Evolutionary conservation across 2,888 invertebrate genomes (phyloP), one percentile per base, ranked within the genome.

Genomic region (Thelaira solivaga): DNA sequence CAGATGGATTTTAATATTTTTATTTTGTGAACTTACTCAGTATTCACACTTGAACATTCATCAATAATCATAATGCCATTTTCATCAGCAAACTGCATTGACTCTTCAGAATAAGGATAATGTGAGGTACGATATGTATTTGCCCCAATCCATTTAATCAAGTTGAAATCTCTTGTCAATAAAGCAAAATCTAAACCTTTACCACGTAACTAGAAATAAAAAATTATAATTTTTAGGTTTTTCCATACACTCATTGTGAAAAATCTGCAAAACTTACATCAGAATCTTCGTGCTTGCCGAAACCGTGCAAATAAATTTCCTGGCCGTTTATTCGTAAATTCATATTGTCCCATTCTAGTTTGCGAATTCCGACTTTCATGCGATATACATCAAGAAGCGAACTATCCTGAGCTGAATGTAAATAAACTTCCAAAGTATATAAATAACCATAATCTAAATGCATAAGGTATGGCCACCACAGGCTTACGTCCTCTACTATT

Each of bases 381-480:
- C 93, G 91, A 89, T 98, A 98, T 0, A 94, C 91, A 87, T 98
- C 98, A 0, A 92, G 67, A 0, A 92, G 51, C 1, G 82, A 80
- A 10, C 80, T 79, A 39, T 83, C 80, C 0, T 81, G 78, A 6
- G 83, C 81, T 4, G 83, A 82, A 51, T 84, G 82, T 24, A 86
- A 81, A 80, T 77, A 83, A 10, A 84, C 95, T 91, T 95, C 93
- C 49, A 98, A 90, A 0, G 93, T 94, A 86, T 98, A 98, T 82
- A 96, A 90, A 86, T 97, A 96, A 16, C 95, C 97, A n/a, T 95
- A 94, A 0, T 92, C 90, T 0, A 91, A 89, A 83, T 94, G 90
- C 96, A 97, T 97, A 4, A 96, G 91, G 88, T 94, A 94, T 0
- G 97, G 97, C 97, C 97, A 97, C 97, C 98, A 98, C n/a, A 96